Evolutionary conservation across 2,888 invertebrate species (phyloP), one percentile per base, ranked within the genome.

Genomic region (Hemaris fuciformis): DNA sequence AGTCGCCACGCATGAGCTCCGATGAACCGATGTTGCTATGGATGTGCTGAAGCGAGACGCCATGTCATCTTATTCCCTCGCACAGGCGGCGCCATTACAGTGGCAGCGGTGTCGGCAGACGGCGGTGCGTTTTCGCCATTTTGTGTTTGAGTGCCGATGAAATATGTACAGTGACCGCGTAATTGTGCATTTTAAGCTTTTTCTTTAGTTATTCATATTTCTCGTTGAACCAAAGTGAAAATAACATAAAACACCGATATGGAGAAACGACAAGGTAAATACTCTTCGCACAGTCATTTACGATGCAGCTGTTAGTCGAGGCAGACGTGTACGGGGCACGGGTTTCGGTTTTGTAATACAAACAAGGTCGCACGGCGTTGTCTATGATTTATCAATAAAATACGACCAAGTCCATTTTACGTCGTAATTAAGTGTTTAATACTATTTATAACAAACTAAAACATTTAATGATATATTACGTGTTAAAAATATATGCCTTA

Each of bases 71-170:
- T 56, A 18, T 27, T 38, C 59, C 18, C 27, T 64, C 66, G 57
- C 69, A 65, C 69, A 59, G 42, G 42, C 57, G 13, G 22, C 15
- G 13, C 46, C 42, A 38, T 18, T 53, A 56, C 42, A 23, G 64
- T 53, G 66, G 67, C 64, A 67, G 61, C 66, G 57, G 43, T 31
- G 59, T 38, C 57, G 18, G 42, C 56, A 46, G 27, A 48, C 10
- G 43, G 61, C 34, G 60, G 53, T 57, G 31, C 48, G 64, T 62
- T 68, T 66, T 69, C 77, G 75, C 76, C 77, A 76, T 75, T 76
- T 76, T 75, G 74, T 60, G 27, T 27, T 60, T 13, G 48, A 41
- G 57, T 61, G 59, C 27, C 43, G 66, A 71, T 76, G 75, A 18
- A 53, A 31, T 18, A 53, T 53, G 53, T 27, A 27, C 18, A 31